These are phyloP conservation scores for Ctenopoma kingsleyae DNA, from an alignment of 2,797 vertebrate genomes.

Conservation along the genomic window DNA sequence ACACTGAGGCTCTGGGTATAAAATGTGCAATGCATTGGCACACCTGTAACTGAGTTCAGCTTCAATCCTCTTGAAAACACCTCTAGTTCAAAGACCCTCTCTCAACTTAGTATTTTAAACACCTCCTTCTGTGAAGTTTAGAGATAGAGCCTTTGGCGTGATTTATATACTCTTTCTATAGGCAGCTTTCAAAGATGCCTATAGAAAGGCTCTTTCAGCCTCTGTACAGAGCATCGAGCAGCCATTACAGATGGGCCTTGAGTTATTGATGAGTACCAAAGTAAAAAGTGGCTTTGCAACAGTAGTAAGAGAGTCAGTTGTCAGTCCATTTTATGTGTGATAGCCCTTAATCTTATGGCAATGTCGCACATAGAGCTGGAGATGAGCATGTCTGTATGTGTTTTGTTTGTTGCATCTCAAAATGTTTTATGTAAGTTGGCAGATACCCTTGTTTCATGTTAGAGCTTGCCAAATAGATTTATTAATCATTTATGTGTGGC, in stretches of 20 bases:
- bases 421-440: conserved; percentile 1
- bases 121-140: conserved; percentile 34
- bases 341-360: conserved; percentile 37
- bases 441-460: conserved; percentile 13
- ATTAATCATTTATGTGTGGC: conserved; percentile 25
- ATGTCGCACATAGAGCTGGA: conserved; percentile 13
- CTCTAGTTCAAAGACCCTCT: conserved; percentile 38
- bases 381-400: background rate
- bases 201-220: too few relatives aligned
- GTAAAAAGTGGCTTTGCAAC: conserved; percentile 61
- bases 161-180: conserved; percentile 56
- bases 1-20: background rate
- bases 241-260: conserved; percentile 63
- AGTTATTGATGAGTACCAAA: conserved; percentile 61
- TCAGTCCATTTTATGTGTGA: conserved; percentile 35
- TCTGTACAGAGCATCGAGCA: conserved; percentile 64
- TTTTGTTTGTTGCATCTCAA: conserved; percentile 3
- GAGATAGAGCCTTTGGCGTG: conserved; percentile 54
- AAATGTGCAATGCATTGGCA: background rate
- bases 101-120: conserved; percentile 38
- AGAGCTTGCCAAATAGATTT: conserved; percentile 32
- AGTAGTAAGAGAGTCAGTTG: conserved; percentile 44
- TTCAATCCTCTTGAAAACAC: conserved; percentile 33
- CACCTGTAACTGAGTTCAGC: conserved; percentile 47
- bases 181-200: too few relatives aligned